These are phyloP conservation scores for Yponomeuta evonymella DNA, from an alignment of 2,888 invertebrate genomes.

Conservation along the genomic window DNA sequence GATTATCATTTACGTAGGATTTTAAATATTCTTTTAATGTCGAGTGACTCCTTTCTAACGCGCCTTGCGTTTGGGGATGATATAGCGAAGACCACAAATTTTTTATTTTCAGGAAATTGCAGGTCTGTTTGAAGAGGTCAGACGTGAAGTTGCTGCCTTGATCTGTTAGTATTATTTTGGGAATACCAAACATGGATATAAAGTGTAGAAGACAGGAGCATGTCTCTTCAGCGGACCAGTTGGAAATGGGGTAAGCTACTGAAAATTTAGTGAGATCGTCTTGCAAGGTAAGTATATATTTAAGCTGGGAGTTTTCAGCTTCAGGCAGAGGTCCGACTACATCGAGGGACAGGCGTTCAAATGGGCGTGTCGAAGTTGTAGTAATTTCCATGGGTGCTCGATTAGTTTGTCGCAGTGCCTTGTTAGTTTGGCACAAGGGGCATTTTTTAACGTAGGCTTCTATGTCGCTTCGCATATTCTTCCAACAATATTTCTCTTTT, in stretches of 20 bases:
- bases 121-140: constrained; percentile 29
- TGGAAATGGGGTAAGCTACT: constrained; percentile 25
- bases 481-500: too few relatives aligned
- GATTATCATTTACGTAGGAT: constrained; percentile 28
- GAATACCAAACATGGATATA: constrained; percentile 6
- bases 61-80: constrained; percentile 27
- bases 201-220: neutral
- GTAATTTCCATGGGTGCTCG: constrained; percentile 33
- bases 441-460: too few relatives aligned
- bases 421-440: constrained; percentile 8
- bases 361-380: too few relatives aligned
- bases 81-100: constrained; percentile 20
- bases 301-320: too few relatives aligned
- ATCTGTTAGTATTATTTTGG: constrained; percentile 12
- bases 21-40: constrained; percentile 32
- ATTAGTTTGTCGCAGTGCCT: constrained; percentile 16
- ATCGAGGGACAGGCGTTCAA: too few relatives aligned
- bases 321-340: too few relatives aligned
- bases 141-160: constrained; percentile 30
- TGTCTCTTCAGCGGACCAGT: neutral
- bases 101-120: constrained; percentile 27
- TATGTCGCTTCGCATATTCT: too few relatives aligned
- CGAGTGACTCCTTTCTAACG: constrained; percentile 27
- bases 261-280: constrained; percentile 29
- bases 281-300: constrained; percentile 26